Base-by-base conservation (phyloP, 2,888 invertebrate genomes). In the Notocelia uddmanniana region DNA sequence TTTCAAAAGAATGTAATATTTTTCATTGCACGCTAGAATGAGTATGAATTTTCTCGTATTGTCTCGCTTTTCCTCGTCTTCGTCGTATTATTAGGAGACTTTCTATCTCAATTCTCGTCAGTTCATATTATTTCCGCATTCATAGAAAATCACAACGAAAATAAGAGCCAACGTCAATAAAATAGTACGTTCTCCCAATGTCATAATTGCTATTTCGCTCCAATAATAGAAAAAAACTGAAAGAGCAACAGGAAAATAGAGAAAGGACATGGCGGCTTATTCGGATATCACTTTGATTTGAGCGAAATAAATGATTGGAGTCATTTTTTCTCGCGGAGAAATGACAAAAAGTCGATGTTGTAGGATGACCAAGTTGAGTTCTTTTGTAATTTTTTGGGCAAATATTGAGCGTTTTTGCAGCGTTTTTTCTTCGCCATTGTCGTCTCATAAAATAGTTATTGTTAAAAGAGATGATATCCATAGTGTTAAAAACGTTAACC, bases 201-300 rank as follows among this genome's bases (percentile, higher is more conserved):
- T 60, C 54, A 15, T 45, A 69, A 54, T 41, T 37, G 23, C 57
- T 34, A 34, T 63, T 63, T 63, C 63, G 18, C 31, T 26, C 19
- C 50, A 52, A 31, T 50, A 50, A 64, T 41, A 31, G n/a, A 21
- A 21, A 58, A 50, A 59, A 70, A 41, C 64, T 63, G 58, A 50
- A 48, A 50, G 21, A 70, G 41, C 55, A 55, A 11, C 23, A 60
- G 64, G 45, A 70, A 66, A 58, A 59, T 41, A 66, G 13, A 66
- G 58, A 66, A 57, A 11, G 55, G 23, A 52, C 50, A 26, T 31
- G 15, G 34, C 23, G 19, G 59, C 52, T 66, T 66, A 70, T 66
- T 70, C 70, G 57, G 66, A 70, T 70, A 70, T 54, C 70, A 66
- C 70, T 70, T 70, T 66, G 70, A 70, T 70, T 70, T 70, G 58